Conservation (phyloP, 2,113 vertebrate genomes). For the Oncorhynchus mykiss region DNA sequence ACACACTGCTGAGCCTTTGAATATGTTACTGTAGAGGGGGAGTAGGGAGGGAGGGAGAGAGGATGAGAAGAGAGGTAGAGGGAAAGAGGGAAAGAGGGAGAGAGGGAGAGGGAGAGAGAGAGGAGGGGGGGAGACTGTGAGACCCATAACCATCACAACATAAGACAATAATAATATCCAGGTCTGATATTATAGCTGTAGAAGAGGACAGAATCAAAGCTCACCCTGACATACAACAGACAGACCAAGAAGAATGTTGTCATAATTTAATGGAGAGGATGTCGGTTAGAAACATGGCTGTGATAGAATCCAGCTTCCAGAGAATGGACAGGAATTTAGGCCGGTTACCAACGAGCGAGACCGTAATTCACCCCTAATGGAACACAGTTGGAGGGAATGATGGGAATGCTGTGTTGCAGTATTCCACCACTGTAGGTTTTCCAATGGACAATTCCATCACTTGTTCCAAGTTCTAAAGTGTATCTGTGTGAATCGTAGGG, state of each 20-base stretch:
- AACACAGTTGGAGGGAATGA: constrained; percentile 24
- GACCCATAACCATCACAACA: constrained; percentile 34
- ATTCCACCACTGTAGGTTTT: constrained; percentile 14
- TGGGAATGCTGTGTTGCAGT: constrained; percentile 2
- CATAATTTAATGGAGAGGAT: constrained; percentile 54
- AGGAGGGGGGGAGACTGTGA: not conserved
- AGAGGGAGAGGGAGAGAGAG: no score
- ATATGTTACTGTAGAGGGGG: constrained; percentile 85
- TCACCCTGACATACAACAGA: constrained; percentile 49
- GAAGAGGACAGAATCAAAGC: constrained; percentile 66
- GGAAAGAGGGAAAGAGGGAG: not conserved
- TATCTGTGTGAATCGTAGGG: not conserved
- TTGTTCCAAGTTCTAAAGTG: constrained; percentile 22
- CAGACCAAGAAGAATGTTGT: constrained; percentile 48
- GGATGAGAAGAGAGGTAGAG: not conserved
- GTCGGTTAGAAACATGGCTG: constrained; percentile 60
- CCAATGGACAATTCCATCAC: constrained; percentile 22
- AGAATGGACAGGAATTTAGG: constrained; percentile 70
- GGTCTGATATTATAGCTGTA: not conserved
- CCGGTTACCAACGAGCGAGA: constrained; percentile 51
- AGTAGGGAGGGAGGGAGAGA: not conserved
- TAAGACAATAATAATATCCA: constrained; percentile 14
- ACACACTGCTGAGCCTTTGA: constrained; percentile 94
- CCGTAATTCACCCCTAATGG: constrained; percentile 32
- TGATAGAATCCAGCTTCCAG: constrained; percentile 66